Evolutionary conservation across 2,113 vertebrate genomes (phyloP), one percentile per base, ranked within the genome.

Genomic region (Etheostoma spectabile): DNA sequence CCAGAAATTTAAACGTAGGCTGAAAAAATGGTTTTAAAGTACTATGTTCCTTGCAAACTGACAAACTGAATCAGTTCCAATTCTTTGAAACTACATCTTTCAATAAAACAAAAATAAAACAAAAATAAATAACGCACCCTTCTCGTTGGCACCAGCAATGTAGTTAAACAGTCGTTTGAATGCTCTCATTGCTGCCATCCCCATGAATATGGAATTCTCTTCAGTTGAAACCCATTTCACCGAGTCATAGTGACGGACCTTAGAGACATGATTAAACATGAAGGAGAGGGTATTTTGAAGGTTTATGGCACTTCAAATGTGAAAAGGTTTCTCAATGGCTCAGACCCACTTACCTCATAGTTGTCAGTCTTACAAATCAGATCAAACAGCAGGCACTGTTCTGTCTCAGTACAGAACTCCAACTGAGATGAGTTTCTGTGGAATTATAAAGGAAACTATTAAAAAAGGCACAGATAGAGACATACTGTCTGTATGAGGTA

Each of bases 181-280:
- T 5, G 83, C 76, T 15, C 0, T 72, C 1, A 76, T 18, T 12
- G 16, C 0, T 8, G 92, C 92, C 0, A 88, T 0, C 1, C 94
- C 94, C 86, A 89, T 90, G n/a, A 89, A 33, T 6, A 7, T 13
- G 42, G 79, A 77, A 2, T 68, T 51, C 22, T 66, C 79, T 0
- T 88, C 33, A 2, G 93, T 93, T 19, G 91, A 78, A 65, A 94
- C 93, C 95, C 93, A 95, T 70, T 91, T 95, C 11, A 81, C 82
- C 18, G 89, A 48, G 0, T 77, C 66, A 42, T 95, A 95, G 77
- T 89, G 87, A 19, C 94, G 94, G 35, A 94, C 93, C 95, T 96
- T 67, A 14, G 55, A 62, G 8, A 83, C 15, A 84, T 0, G 7
- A 56, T 77, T 14, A 70, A 22, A 69, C 13, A 61, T 1, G 0